Base-by-base conservation (phyloP, 2,888 invertebrate species). In the Eurytoma adleriae region DNA sequence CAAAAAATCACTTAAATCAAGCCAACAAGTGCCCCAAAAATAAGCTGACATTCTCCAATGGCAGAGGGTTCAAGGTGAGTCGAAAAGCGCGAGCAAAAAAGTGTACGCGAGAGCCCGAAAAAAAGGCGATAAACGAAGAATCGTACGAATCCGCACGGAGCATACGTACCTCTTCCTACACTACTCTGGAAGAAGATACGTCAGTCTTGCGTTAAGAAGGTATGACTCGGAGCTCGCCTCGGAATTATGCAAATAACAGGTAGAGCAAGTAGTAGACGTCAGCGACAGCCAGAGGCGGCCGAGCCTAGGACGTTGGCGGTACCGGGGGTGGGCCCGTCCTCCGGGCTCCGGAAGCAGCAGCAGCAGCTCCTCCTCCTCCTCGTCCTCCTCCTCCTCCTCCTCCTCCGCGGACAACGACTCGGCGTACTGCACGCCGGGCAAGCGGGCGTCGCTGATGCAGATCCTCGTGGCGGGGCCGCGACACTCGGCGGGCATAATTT, bases 171-270 rank as follows among this genome's bases (percentile, higher is more conserved):
- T 70, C 56, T 62, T 30, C 64, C 72, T 62, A 68, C 24, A 62
- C 50, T n/a, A 70, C 10, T 69, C 20, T 61, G 69, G 77, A 78
- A 74, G 73, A 80, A 69, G 27, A 70, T 74, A 66, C 69, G 64
- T 80, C 77, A 70, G 77, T 74, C 77, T 80, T 74, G 62, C 73
- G 78, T 66, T 78, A 56, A 69, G 52, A 69, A 66, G 52, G 62
- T 62, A 56, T 69, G 66, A 27, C 40, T 40, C 40, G 40, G 10
- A 40, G 40, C 40, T 40, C 40, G 40, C 40, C 40, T 40, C 40
- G 40, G 68, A 80, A 72, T 80, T 64, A 78, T 80, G 77, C 66
- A 80, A 80, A 77, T 62, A 30, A 68, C 57, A 67, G 71, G 75
- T 66, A 66, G 66, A 66, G 30, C 27, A 50, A 64, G 69, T 74